Evolutionary conservation across 2,888 invertebrate genomes (phyloP), one percentile per base, ranked within the genome.

Genomic region (Tetheella fluctuosa): DNA sequence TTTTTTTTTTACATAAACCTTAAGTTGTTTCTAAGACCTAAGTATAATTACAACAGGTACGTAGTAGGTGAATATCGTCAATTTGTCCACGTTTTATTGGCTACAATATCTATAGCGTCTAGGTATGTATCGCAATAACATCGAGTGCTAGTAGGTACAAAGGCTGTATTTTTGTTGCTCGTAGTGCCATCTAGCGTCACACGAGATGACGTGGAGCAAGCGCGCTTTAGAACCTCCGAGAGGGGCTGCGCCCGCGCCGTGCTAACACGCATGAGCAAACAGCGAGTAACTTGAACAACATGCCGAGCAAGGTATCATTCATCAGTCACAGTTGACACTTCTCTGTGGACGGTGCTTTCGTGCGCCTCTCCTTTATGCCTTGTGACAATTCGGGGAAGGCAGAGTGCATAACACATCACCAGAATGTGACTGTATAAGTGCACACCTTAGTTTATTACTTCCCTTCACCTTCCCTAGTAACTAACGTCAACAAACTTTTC

Each of bases 371-470:
- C 74, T 79, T 67, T 76, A 84, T 84, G 86, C 79, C 70, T 76
- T 71, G 69, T 76, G 68, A 81, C 80, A 73, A 72, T 74, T 78
- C 83, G 85, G 76, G 82, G 85, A 84, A 84, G 82, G 85, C 85
- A 79, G 81, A 83, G 85, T 80, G 83, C 82, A 77, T 74, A 84
- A 84, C 83, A 86, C 82, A 84, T 83, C 82, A 88, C 75, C 91
- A 92, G 86, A 90, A 92, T 92, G 92, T 92, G 91, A 92, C 86
- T 82, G 83, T 87, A 84, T 75, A 83, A 85, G 85, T 86, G 89
- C 76, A 78, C 79, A 73, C 77, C 77, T 74, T 81, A 81, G 72
- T 79, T 78, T 77, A 85, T 83, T 78, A 84, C 79, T 84, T 85
- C 83, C 82, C 83, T 88, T 87, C 86, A 83, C 76, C 87, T 86